Percentiles rank a stretch among this genome's conserved stretches.
phyloP scores from a whole-genome alignment of 2,113 vertebrate species.

The Ptilorrhoa leucosticta region DNA sequence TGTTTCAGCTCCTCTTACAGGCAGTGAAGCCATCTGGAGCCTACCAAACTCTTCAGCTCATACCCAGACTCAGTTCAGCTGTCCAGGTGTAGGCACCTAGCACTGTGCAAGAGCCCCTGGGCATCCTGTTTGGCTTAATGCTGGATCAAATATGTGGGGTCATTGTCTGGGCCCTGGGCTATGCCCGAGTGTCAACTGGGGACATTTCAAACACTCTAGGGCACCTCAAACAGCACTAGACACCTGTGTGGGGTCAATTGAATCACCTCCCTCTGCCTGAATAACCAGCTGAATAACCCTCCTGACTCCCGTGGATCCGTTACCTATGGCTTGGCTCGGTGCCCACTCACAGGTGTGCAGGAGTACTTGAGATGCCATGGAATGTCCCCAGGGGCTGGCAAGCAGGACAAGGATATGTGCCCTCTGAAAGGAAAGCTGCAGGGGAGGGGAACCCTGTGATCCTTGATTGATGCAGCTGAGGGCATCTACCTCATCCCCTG shows the following conservation, averaged over 20 bases:
- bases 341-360: neutral
- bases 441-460: neutral
- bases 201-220: neutral
- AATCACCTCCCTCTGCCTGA: rapidly evolving
- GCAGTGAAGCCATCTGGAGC: neutral
- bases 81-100: neutral
- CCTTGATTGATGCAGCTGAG: rapidly evolving
- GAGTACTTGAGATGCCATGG: neutral
- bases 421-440: neutral
- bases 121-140: neutral
- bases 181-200: neutral
- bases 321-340: neutral
- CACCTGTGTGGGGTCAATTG: rapidly evolving
- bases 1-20: neutral
- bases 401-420: neutral
- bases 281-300: neutral
- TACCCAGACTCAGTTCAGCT: neutral
- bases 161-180: neutral
- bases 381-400: neutral
- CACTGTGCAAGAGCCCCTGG: rapidly evolving
- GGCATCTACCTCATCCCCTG: neutral
- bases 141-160: neutral
- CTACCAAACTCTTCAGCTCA: neutral
- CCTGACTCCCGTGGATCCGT: rapidly evolving
- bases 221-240: neutral